phyloP scores from a whole-genome alignment of 2,888 invertebrate species.

The Amphipyra berbera region DNA sequence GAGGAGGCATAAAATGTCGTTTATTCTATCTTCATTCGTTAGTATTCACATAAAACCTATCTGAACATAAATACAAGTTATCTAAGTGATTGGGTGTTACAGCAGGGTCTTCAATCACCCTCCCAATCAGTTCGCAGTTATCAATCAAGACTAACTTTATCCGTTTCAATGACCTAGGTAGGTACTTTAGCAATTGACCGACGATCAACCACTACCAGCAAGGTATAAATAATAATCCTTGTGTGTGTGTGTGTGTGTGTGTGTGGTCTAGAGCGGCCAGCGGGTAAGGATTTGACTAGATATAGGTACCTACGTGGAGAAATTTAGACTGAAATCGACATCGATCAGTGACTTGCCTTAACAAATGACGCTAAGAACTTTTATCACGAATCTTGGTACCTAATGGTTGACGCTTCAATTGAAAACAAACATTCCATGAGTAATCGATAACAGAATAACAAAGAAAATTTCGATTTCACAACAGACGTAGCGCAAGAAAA shows the following conservation, averaged over 20 bases:
- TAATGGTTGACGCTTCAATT: conserved; percentile 33
- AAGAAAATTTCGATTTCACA: conserved; percentile 60
- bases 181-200: too few relatives aligned
- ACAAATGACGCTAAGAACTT: conserved; percentile 19
- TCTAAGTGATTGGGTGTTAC: background rate
- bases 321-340: background rate
- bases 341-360: conserved; percentile 24
- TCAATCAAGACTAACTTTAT: conserved; percentile 8
- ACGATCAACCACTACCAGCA: too few relatives aligned
- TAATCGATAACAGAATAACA: conserved; percentile 45
- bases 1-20: too few relatives aligned
- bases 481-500: conserved; percentile 93
- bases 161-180: conserved; percentile 1
- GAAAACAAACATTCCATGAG: conserved; percentile 38
- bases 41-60: background rate
- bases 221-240: too few relatives aligned
- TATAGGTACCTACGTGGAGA: too few relatives aligned
- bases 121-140: conserved; percentile 8
- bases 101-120: background rate
- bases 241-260: too few relatives aligned
- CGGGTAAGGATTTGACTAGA: too few relatives aligned
- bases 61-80: background rate
- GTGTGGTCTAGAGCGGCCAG: too few relatives aligned
- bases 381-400: conserved; percentile 20
- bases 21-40: too few relatives aligned